Percentiles rank a stretch among this genome's conserved stretches.
Evolutionary conservation across 2,888 invertebrate species (phyloP).

Genomic region (Apomyelois bistriatella): DNA sequence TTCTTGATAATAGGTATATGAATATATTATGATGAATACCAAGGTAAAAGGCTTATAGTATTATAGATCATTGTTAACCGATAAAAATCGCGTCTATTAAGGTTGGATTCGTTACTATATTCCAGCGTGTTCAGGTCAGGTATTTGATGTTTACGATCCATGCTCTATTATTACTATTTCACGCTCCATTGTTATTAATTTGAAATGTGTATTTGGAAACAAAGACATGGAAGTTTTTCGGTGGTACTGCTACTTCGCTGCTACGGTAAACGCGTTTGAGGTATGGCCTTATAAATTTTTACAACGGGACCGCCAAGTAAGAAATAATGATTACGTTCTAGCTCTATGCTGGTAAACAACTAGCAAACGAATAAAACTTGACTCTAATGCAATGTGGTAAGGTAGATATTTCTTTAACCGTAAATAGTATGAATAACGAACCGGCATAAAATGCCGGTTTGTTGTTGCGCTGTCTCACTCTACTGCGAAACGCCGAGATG

Average conservation of each 20-base stretch:
- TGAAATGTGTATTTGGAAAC: not conserved
- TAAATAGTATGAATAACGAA: conserved; percentile 38
- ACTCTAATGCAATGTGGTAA: conserved; percentile 33
- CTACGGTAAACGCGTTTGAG: conserved; percentile 4
- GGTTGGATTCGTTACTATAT: no score
- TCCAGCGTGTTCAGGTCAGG: no score
- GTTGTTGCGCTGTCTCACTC: conserved; percentile 75
- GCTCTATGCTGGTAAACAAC: conserved; percentile 43
- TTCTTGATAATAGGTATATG: no score
- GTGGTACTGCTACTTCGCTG: not conserved
- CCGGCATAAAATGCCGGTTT: conserved; percentile 74
- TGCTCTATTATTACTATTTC: not conserved
- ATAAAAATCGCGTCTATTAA: no score
- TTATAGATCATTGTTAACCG: no score
- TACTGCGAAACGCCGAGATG: conserved; percentile 63
- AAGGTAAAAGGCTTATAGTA: no score
- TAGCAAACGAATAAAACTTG: conserved; percentile 27
- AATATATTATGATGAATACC: no score
- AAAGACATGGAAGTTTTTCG: not conserved
- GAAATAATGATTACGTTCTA: conserved; percentile 38
- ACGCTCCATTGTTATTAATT: not conserved
- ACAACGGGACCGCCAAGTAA: conserved; percentile 44
- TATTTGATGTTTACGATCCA: not conserved
- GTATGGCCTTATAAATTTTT: conserved; percentile 23
- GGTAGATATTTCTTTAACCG: conserved; percentile 40